phyloP scores from a whole-genome alignment of 2,888 invertebrate genomes.

The Byasa hedistus region DNA sequence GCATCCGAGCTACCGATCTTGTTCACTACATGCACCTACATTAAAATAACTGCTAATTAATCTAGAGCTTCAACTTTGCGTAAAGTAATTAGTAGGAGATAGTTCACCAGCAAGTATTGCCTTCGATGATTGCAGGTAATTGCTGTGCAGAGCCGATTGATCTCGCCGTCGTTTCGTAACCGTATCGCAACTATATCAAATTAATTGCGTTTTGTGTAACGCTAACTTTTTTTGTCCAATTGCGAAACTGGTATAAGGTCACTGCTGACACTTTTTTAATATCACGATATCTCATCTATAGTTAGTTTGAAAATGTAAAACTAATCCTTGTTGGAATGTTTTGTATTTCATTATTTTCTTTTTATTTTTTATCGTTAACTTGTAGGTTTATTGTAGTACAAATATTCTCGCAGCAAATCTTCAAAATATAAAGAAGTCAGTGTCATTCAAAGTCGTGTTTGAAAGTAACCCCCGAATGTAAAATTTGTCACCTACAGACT shows the following conservation, averaged over 20 bases:
- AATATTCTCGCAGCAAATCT: no score
- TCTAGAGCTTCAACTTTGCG: not conserved
- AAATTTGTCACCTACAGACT: no score
- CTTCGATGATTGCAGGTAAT: constrained; percentile 16
- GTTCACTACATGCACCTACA: not conserved
- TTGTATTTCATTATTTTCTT: no score
- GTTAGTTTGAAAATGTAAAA: not conserved
- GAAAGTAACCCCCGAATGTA: no score
- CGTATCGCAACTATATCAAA: constrained; percentile 40
- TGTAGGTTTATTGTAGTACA: no score
- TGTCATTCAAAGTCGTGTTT: no score
- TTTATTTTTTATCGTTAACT: no score
- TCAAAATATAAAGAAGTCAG: no score
- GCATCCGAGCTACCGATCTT: no score
- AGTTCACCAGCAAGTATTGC: not conserved
- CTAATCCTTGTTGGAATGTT: not conserved
- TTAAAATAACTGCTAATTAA: not conserved
- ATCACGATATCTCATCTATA: not conserved
- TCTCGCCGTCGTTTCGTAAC: constrained; percentile 32
- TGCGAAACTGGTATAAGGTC: constrained; percentile 40
- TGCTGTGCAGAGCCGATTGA: constrained; percentile 14
- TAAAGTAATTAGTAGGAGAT: constrained; percentile 7
- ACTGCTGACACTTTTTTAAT: not conserved
- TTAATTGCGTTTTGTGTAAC: constrained; percentile 38
- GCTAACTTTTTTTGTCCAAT: constrained; percentile 36